Base-by-base conservation (phyloP, 2,888 invertebrate genomes). In the Apotomis turbidana region DNA sequence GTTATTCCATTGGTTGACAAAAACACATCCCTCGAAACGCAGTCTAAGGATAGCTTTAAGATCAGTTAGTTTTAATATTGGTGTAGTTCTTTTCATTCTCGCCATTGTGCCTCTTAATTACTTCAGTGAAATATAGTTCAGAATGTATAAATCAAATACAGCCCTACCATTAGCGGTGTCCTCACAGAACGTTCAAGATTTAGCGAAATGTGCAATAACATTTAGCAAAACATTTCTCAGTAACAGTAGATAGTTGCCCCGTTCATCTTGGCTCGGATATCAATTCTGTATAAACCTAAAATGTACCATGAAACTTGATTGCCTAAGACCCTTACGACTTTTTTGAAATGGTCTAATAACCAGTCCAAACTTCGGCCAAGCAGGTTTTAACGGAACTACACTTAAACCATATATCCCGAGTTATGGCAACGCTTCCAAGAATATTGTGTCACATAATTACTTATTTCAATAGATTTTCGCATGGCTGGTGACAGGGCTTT, bases 371-470 rank as follows among this genome's bases (percentile, higher is more conserved):
- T 3, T 12, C 46, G 27, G 5, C 12, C 46, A 46, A 52, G 46
- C 69, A 10, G 46, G 69, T 62, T 62, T 3, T 13, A 69, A 41
- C 61, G 69, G 62, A 69, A 69, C 61, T 55, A 57, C 5, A 9
- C 27, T 36, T 41, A 13, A 6, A 46, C 10, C 38, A 13, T 13
- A 52, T 58, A 49, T 52, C 6, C 5, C 46, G 46, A 36, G 55
- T 69, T 51, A 63, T 41, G 27, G n/a, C 51, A 51, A 27, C 5
- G 36, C 27, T 68, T 67, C 61, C 13, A 27, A 57, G 54, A 62
- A 62, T 58, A 68, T 68, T 68, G 71, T 71, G 67, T 71, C 67
- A 71, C 71, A 8, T 52, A 54, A 64, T 66, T 60, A 36, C 27
- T 27, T 13, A 57, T 59, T 44, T 64, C 15, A 55, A 55, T 64